A percentile compares a stretch with the other conserved stretches of the same genome.
These are phyloP conservation scores for Muscidifurax raptorellus DNA, from an alignment of 1,140 invertebrate species.

Conservation along the genomic window DNA sequence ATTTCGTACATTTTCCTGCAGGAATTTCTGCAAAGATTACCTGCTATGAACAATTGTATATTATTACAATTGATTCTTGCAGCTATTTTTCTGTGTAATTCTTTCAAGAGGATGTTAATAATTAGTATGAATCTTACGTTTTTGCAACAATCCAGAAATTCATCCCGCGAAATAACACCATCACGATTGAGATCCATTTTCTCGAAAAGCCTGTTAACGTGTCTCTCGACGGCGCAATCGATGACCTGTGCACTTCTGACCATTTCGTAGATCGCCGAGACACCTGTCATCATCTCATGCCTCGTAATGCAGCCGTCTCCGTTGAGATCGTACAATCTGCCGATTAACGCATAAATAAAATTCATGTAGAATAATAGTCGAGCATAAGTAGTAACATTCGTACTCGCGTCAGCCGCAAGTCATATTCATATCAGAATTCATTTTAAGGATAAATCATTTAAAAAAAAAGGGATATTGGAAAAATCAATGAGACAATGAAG, in stretches of 20 bases:
- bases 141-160: conserved; percentile 67
- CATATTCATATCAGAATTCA: no score
- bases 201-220: conserved; percentile 67
- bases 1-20: no score
- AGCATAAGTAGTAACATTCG: background rate
- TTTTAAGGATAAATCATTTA: background rate
- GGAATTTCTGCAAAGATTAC: no score
- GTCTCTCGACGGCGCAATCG: conserved; percentile 59
- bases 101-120: no score
- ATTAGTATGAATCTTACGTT: conserved; percentile 56
- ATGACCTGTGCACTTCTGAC: conserved; percentile 56
- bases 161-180: conserved; percentile 66
- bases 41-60: no score
- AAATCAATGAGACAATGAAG: background rate
- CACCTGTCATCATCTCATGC: conserved; percentile 63
- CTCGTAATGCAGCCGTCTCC: conserved; percentile 68
- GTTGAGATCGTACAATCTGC: conserved; percentile 68
- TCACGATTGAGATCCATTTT: conserved; percentile 69
- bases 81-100: no score
- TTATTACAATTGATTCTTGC: no score
- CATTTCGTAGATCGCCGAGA: conserved; percentile 69
- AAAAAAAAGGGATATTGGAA: background rate
- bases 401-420: no score
- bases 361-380: no score
- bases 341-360: conserved; percentile 27